Conservation (phyloP, 2,888 invertebrate genomes). For the Bembecia ichneumoniformis region DNA sequence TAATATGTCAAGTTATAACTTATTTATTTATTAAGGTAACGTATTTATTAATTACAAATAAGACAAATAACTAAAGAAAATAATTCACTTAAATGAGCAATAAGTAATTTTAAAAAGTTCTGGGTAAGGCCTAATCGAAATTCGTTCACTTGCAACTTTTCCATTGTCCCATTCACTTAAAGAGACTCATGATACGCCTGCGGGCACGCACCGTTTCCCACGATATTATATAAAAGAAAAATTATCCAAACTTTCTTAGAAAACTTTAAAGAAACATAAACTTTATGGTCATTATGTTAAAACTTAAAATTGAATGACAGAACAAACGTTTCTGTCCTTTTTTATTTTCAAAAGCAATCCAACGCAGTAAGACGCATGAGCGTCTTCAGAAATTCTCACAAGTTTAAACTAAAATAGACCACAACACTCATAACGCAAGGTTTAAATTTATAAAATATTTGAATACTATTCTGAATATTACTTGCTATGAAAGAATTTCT, state of each 20-base stretch:
- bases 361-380: constrained; percentile 27
- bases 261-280: constrained; percentile 6
- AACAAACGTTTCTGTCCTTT: background rate
- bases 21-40: too few relatives aligned
- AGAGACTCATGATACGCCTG: constrained; percentile 70
- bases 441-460: constrained; percentile 39
- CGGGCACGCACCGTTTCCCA: constrained; percentile 75
- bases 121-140: constrained; percentile 31
- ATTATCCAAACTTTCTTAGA: constrained; percentile 10
- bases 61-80: background rate
- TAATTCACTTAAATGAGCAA: background rate
- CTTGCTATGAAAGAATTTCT: constrained; percentile 35
- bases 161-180: constrained; percentile 46
- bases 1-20: too few relatives aligned
- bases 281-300: constrained; percentile 3
- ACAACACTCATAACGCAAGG: constrained; percentile 19
- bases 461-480: constrained; percentile 28
- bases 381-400: constrained; percentile 25
- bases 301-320: background rate
- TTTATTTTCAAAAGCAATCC: background rate
- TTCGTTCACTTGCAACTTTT: constrained; percentile 28
- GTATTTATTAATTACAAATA: background rate
- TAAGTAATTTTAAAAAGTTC: background rate
- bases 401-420: constrained; percentile 21
- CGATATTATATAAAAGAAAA: constrained; percentile 42